Conservation (phyloP, 37 sponge, comb jelly and placozoan genomes). For the Chondrosia reniformis region DNA sequence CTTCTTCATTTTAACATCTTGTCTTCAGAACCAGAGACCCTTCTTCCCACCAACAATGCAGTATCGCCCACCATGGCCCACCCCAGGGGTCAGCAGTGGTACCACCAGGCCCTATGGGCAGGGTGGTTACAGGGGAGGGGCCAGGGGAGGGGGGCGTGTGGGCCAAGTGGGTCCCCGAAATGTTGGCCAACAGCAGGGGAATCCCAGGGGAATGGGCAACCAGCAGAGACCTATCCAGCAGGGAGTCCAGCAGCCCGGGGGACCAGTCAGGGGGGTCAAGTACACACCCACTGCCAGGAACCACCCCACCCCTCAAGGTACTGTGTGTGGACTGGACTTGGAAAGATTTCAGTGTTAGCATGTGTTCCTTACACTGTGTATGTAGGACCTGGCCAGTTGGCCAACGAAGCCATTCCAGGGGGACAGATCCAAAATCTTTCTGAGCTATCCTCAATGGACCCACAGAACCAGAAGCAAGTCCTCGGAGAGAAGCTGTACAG, state of each 20-base stretch:
- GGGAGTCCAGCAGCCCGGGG: not conserved
- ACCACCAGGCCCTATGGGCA: slow-evolving; percentile 26
- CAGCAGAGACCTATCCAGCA: slow-evolving; percentile 13
- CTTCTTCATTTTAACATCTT: not conserved
- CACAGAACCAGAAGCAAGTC: slow-evolving; percentile 94
- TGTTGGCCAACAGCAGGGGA: slow-evolving; percentile 14
- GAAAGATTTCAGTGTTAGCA: not conserved
- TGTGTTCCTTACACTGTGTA: not conserved
- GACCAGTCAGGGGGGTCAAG: slow-evolving; percentile 34
- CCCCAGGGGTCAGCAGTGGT: slow-evolving; percentile 17
- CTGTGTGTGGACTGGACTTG: no score
- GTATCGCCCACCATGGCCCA: slow-evolving; percentile 52
- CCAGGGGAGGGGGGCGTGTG: slow-evolving; percentile 14
- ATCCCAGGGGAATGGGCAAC: slow-evolving; percentile 10
- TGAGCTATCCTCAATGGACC: slow-evolving; percentile 51
- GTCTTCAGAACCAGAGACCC: slow-evolving; percentile 44
- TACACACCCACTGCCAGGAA: slow-evolving; percentile 61
- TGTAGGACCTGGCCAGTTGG: no score
- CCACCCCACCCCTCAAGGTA: slow-evolving; percentile 40
- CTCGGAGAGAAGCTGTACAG: slow-evolving; percentile 93
- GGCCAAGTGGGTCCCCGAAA: slow-evolving; percentile 4
- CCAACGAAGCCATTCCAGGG: no score
- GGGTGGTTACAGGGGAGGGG: slow-evolving; percentile 28
- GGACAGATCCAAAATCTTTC: no score
- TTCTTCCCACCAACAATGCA: slow-evolving; percentile 45